Evolutionary conservation across 2,797 vertebrate species (phyloP), one percentile per base, ranked within the genome.

Genomic region (Enteromius viviparus): DNA sequence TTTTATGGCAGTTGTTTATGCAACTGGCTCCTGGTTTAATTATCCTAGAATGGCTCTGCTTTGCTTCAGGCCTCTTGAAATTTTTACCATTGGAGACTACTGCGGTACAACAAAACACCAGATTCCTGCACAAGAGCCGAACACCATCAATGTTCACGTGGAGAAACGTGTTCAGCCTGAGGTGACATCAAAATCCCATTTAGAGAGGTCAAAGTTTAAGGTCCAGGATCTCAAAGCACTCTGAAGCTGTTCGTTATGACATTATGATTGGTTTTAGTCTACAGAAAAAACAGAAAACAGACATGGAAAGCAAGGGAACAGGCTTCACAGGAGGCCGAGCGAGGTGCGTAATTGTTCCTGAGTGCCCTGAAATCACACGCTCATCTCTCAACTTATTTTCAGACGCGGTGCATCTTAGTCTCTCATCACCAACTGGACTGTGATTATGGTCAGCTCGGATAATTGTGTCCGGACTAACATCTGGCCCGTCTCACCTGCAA

Each of bases 371-470:
- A 74, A 74, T 74, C 21, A 29, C 47, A 34, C 49, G 47, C 21
- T 74, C 17, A 12, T 6, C 4, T 53, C 70, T 74, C 21, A 74
- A 53, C 70, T 74, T 53, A 14, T 74, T 74, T 74, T 29, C 29
- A 72, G 45, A 72, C 45, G 0, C 17, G 0, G 14, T 1, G 15
- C 14, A 0, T 49, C 70, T 51, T 32, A 72, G 45, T 21, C 70
- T 72, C 17, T 51, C 70, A 32, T 72, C 70, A 32, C 17, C 4
- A 15, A 15, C 70, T 51, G 70, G 32, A 34, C 32, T 45, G 5
- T 14, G 34, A 53, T 72, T 21, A 51, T 9, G 45, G 45, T 2
- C 4, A 45, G 23, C 42, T 49, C 4, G 0, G 42, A 32, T 72
- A 72, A 72, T 72, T 72, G 45, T 32, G 45, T 72, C 70, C 45